Base-by-base conservation (phyloP, 2,888 invertebrate genomes). In the Hypomecis atomaria region DNA sequence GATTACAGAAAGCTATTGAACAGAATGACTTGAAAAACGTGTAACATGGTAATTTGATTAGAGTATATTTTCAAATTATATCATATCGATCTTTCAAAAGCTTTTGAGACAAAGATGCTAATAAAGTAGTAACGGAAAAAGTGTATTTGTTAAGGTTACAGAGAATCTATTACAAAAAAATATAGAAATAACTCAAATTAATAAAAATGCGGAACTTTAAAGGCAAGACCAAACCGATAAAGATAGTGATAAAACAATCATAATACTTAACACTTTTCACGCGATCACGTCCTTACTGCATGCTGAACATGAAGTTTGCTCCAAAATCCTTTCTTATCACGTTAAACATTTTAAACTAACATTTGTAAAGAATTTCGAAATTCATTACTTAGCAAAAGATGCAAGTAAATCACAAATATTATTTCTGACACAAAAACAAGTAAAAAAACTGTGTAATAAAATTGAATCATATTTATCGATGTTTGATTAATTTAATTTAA, bases 261-360 rank as follows among this genome's bases (percentile, higher is more conserved):
- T 55, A 11, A 38, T 57, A 57, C 4, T 37, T 59, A 55, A 55
- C 59, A 55, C 50, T 40, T 56, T 61, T 54, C 58, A 62, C 44
- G 59, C 56, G 59, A 64, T 58, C 55, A 66, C 42, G 64, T 53
- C 43, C 50, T 47, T 60, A 53, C 47, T 38, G n/a, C 65, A 69
- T 56, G 59, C 56, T 53, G 53, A 54, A 64, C 58, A 47, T 43
- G 55, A 59, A 60, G 56, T 60, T 56, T 59, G 59, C 40, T 52
- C 45, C 33, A 48, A 57, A 58, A 64, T 52, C 58, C 59, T 49
- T 56, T 57, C 59, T 38, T 62, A 68, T 52, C 40, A 56, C 56
- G 3, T 47, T 43, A 33, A 6, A 38, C 40, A 56, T 54, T 1
- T 47, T 43, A 11, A 6, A 38, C 44, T 55, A 45, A 58, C 58